These are phyloP conservation scores for Deroplatys truncata DNA, from an alignment of 2,888 invertebrate genomes.

Conservation along the genomic window DNA sequence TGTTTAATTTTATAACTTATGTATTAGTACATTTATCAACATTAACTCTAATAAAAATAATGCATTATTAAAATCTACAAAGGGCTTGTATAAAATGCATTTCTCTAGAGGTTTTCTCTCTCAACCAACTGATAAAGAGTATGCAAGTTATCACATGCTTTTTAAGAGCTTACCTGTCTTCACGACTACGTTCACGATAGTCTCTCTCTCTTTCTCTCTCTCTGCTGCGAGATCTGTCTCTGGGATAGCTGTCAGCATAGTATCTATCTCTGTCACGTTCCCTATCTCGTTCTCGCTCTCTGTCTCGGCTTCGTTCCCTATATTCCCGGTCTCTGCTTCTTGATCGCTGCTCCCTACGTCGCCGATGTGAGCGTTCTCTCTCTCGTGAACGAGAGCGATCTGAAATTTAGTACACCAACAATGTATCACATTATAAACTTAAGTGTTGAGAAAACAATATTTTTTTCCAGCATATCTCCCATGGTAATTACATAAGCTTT, in stretches of 20 bases:
- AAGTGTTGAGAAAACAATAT: too few relatives aligned
- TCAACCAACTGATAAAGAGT: too few relatives aligned
- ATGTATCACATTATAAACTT: too few relatives aligned
- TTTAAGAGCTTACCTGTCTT: slow-evolving; percentile 60
- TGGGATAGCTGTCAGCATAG: slow-evolving; percentile 55
- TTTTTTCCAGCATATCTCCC: too few relatives aligned
- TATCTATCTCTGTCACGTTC: slow-evolving; percentile 54
- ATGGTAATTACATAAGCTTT: background rate
- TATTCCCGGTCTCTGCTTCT: slow-evolving; percentile 55
- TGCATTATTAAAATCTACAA: too few relatives aligned
- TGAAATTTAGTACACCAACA: slow-evolving; percentile 35
- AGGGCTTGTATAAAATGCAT: too few relatives aligned
- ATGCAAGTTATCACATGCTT: background rate
- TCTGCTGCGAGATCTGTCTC: slow-evolving; percentile 78
- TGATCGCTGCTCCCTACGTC: slow-evolving; percentile 64
- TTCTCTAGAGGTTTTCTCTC: too few relatives aligned
- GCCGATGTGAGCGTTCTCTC: slow-evolving; percentile 50
- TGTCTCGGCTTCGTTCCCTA: slow-evolving; percentile 47
- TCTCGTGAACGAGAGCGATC: slow-evolving; percentile 52
- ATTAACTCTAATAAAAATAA: too few relatives aligned
- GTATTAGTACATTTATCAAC: too few relatives aligned
- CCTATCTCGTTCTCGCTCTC: slow-evolving; percentile 52
- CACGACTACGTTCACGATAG: slow-evolving; percentile 71
- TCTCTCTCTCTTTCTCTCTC: slow-evolving; percentile 57
- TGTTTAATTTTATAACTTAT: too few relatives aligned